phyloP scores from a whole-genome alignment of 2,888 invertebrate species.

The Habrosyne pyritoides region DNA sequence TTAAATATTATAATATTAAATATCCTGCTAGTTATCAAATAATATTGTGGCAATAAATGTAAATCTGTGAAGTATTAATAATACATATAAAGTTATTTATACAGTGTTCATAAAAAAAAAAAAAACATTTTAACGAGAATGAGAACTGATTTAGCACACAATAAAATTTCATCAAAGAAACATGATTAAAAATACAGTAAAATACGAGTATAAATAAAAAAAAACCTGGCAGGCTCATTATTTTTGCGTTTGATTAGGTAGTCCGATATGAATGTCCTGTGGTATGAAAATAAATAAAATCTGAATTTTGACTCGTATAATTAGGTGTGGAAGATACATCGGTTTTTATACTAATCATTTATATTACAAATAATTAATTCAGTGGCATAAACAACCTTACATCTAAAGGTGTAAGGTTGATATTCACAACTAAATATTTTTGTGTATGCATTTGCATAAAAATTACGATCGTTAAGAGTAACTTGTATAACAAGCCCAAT shows the following conservation, averaged over 20 bases:
- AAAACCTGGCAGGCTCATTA: constrained; percentile 25
- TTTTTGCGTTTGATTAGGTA: constrained; percentile 29
- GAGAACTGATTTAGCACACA: constrained; percentile 5
- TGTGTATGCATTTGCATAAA: constrained; percentile 52
- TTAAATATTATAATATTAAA: neutral
- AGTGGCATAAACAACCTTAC: neutral
- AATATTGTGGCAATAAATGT: neutral
- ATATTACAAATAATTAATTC: constrained; percentile 8
- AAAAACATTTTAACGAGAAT: neutral
- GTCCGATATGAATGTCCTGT: constrained; percentile 21
- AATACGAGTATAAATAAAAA: constrained; percentile 15
- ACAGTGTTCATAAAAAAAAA: neutral
- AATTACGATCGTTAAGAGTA: constrained; percentile 48
- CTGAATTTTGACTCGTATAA: constrained; percentile 42
- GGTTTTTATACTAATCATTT: constrained; percentile 19
- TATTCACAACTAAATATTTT: constrained; percentile 8
- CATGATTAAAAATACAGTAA: constrained; percentile 1
- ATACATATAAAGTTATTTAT: neutral
- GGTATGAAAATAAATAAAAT: constrained; percentile 39
- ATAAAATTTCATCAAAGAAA: constrained; percentile 10
- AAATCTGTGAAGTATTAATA: neutral
- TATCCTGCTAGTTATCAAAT: neutral
- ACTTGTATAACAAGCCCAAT: constrained; percentile 39
- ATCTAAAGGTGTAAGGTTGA: constrained; percentile 14
- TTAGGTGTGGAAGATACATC: constrained; percentile 40